Conservation (phyloP, 2,797 vertebrate species). For the Cetoscarus ocellatus region DNA sequence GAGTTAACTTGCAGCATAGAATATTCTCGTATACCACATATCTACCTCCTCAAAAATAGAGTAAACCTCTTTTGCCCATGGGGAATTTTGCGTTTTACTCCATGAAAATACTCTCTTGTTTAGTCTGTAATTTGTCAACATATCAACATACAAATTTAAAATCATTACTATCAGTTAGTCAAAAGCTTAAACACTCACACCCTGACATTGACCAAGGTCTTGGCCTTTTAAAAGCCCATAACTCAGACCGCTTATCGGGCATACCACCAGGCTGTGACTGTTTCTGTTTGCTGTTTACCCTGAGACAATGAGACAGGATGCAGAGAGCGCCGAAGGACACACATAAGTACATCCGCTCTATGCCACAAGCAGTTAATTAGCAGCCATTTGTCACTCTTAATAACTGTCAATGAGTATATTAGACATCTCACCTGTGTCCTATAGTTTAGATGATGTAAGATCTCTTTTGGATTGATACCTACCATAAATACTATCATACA, state of each 20-base stretch:
- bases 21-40: too few species aligned
- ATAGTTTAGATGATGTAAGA: too few species aligned
- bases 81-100: too few species aligned
- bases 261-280: conserved; percentile 36
- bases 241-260: conserved; percentile 48
- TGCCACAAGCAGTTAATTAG: conserved; percentile 39
- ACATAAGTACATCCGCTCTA: conserved; percentile 34
- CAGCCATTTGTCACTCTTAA: conserved; percentile 29
- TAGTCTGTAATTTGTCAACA: too few species aligned
- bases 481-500: too few species aligned
- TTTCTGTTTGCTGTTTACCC: conserved; percentile 46
- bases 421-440: neutral
- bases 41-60: too few species aligned
- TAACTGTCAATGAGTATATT: conserved; percentile 34
- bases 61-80: too few species aligned
- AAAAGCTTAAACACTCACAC: neutral
- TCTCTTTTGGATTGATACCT: too few species aligned
- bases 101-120: too few species aligned
- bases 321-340: conserved; percentile 50
- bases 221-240: conserved; percentile 2
- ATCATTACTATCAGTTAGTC: neutral
- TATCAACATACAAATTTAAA: too few species aligned
- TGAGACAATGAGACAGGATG: conserved; percentile 60
- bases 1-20: too few species aligned
- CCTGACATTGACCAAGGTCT: neutral